phyloP scores from a whole-genome alignment of 2,113 vertebrate genomes.

The Proteles cristata region DNA sequence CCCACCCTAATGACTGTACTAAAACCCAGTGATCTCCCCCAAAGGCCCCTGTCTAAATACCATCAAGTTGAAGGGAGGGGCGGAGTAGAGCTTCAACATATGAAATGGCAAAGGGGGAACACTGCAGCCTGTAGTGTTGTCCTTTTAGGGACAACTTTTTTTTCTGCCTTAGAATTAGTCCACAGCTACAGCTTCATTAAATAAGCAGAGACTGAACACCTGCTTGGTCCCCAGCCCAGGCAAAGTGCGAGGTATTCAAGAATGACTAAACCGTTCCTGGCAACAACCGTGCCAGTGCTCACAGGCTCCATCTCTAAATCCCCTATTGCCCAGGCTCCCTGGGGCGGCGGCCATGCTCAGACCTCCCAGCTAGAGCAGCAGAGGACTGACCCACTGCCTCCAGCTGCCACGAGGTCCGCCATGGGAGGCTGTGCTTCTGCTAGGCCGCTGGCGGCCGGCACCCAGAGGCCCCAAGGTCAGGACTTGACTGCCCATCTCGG shows the following conservation, averaged over 20 bases:
- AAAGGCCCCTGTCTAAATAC: not conserved
- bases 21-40: not conserved
- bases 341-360: not conserved
- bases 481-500: accelerated
- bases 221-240: not conserved
- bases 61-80: not conserved
- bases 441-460: too few relatives aligned
- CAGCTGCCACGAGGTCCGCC: not conserved
- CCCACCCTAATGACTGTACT: not conserved
- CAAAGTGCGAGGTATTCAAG: not conserved
- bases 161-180: not conserved
- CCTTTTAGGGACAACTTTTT: not conserved
- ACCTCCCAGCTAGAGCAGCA: not conserved
- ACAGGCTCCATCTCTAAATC: not conserved
- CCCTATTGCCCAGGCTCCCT: not conserved
- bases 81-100: not conserved
- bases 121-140: not conserved
- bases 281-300: not conserved
- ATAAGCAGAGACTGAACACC: not conserved
- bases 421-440: not conserved
- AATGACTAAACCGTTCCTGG: not conserved
- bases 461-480: not conserved
- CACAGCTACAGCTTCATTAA: not conserved
- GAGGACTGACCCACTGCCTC: not conserved
- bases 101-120: not conserved